Evolutionary conservation across 2,888 invertebrate species (phyloP), one percentile per base, ranked within the genome.

Genomic region (Diarsia mendica): DNA sequence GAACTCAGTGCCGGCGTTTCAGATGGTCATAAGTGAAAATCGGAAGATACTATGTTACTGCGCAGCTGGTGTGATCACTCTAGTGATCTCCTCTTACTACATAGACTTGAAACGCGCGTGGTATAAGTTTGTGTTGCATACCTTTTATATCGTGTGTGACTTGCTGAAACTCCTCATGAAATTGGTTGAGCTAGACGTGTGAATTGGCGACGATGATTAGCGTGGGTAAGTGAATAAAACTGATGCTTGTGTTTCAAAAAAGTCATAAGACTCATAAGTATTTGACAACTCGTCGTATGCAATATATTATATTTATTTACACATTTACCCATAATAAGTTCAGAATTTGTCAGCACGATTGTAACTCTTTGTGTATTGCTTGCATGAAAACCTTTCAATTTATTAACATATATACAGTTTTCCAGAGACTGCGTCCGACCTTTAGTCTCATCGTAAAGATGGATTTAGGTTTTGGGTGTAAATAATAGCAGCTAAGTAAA

Each of bases 1-100:
- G 74, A 80, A 72, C 75, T 75, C 69, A 61, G 70, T 79, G 80
- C 71, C 74, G 84, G 82, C 83, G 68, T 93, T 93, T 90, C 95
- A 94, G 95, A 96, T 96, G 96, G 92, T 95, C 92, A 92, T 92
- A 91, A 92, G 90, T 92, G 93, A 91, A 85, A 92, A 92, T 87
- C 90, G 91, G 77, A 94, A 90, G 88, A 85, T 91, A 90, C 69
- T 92, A 93, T 94, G 94, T 80, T 94, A 91, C 92, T 90, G 90
- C 80, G 89, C 86, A 73, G 82, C 89, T 58, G 89, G 91, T 84
- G 53, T 94, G 46, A 75, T 93, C n/a, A 85, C 90, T 23, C 69
- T 94, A 69, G 87, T 94, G 85, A 68, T 94, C 77, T 85, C 87
- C 84, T 95, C 91, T 81, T 92, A 89, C 84, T 90, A 91, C 68